These are phyloP conservation scores for Cecidostiba fungosa DNA, from an alignment of 2,888 invertebrate genomes.

Conservation along the genomic window DNA sequence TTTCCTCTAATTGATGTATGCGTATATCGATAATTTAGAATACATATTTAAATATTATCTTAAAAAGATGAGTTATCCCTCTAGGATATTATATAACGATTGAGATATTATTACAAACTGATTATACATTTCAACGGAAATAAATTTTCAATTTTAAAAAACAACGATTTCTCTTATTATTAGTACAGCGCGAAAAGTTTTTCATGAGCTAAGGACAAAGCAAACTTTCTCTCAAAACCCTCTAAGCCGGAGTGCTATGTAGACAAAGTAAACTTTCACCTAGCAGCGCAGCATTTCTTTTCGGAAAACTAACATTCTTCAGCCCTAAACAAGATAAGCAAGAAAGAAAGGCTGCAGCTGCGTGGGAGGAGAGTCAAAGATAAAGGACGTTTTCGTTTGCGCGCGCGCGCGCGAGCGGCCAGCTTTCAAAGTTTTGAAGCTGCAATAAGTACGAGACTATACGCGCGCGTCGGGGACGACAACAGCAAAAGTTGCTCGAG, in stretches of 20 bases:
- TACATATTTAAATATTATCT: no score
- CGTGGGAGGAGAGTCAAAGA: slow-evolving; percentile 14
- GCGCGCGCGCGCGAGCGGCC: not conserved
- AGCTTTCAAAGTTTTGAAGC: slow-evolving; percentile 26
- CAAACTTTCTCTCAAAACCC: not conserved
- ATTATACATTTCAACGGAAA: no score
- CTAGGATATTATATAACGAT: no score
- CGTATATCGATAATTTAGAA: no score
- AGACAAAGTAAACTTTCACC: not conserved
- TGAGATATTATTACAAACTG: no score
- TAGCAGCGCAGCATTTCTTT: not conserved
- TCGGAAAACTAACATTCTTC: not conserved
- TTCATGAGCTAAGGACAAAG: not conserved
- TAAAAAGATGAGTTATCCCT: no score
- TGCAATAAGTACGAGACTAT: slow-evolving; percentile 28
- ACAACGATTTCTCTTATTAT: no score
- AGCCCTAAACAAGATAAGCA: not conserved
- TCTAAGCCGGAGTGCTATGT: not conserved
- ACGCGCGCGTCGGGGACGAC: not conserved
- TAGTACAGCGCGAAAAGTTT: not conserved
- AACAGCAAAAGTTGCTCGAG: slow-evolving; percentile 45
- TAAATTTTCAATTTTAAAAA: no score
- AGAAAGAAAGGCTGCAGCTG: not conserved
- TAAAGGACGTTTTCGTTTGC: slow-evolving; percentile 34
- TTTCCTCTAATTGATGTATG: not conserved